Evolutionary conservation across 2,797 vertebrate species (phyloP).

Genomic region (Spatula clypeata): DNA sequence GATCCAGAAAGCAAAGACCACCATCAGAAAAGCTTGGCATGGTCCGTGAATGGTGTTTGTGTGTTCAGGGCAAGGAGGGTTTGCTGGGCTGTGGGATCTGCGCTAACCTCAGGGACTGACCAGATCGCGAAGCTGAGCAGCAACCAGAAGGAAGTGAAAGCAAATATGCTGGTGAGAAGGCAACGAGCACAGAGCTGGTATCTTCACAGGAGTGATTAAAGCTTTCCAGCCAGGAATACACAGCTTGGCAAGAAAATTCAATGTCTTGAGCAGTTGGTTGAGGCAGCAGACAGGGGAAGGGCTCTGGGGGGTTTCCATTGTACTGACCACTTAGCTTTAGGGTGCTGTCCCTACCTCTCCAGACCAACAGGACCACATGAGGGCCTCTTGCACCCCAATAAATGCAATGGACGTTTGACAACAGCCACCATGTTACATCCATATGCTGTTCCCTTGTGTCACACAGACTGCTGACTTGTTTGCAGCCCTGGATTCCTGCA

Average conservation of each 20-base stretch:
- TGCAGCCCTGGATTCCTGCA: neutral
- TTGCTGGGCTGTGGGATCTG: neutral
- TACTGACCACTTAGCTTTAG: neutral
- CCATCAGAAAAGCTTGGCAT: neutral
- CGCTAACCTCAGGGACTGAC: neutral
- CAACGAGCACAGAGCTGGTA: neutral
- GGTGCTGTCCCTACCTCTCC: neutral
- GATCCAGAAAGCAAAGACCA: neutral
- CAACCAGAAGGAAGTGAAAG: neutral
- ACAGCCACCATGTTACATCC: neutral
- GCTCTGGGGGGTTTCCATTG: neutral
- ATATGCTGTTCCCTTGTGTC: too few species aligned
- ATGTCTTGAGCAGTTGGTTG: rapidly evolving
- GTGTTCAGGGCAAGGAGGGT: neutral
- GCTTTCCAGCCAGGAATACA: neutral
- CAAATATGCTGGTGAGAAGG: neutral
- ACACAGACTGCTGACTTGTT: neutral
- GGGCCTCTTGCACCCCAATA: neutral
- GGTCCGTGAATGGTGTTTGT: neutral
- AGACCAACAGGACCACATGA: neutral
- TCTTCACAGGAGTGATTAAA: neutral
- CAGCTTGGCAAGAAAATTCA: neutral
- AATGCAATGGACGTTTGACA: neutral
- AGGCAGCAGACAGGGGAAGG: too few species aligned
- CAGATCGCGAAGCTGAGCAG: neutral